Evolutionary conservation across 2,797 vertebrate species (phyloP).

Genomic region (Helostoma temminkii): DNA sequence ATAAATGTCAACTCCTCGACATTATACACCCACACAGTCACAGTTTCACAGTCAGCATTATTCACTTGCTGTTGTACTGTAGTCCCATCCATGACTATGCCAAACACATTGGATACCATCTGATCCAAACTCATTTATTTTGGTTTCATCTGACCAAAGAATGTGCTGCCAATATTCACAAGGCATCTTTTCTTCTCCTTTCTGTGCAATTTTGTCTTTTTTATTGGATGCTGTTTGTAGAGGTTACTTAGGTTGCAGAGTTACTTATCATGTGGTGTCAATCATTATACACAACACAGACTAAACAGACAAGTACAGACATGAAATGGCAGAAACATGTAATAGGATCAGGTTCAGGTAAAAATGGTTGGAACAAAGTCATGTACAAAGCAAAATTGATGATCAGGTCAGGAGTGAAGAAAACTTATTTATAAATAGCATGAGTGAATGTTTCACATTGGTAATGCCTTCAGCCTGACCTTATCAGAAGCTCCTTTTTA

Average conservation of each 20-base stretch:
- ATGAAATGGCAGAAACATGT: background rate
- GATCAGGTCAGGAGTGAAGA: background rate
- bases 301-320: background rate
- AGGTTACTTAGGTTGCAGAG: background rate
- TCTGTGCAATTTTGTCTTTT: background rate
- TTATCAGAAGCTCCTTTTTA: no score
- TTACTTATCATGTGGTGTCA: no score
- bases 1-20: background rate
- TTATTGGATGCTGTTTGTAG: background rate
- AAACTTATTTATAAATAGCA: no score
- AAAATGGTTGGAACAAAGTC: background rate
- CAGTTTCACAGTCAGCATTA: background rate
- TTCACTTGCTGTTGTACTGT: no score
- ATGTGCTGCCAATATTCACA: background rate
- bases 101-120: background rate
- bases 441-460: no score
- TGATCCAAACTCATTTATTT: conserved; percentile 1
- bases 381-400: background rate
- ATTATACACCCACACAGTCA: background rate
- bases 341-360: background rate
- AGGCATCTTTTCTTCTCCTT: background rate
- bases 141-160: conserved; percentile 2
- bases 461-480: no score
- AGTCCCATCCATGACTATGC: background rate
- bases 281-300: no score